phyloP scores from a whole-genome alignment of 2,113 vertebrate species.

The Tricholaema leucomelas region DNA sequence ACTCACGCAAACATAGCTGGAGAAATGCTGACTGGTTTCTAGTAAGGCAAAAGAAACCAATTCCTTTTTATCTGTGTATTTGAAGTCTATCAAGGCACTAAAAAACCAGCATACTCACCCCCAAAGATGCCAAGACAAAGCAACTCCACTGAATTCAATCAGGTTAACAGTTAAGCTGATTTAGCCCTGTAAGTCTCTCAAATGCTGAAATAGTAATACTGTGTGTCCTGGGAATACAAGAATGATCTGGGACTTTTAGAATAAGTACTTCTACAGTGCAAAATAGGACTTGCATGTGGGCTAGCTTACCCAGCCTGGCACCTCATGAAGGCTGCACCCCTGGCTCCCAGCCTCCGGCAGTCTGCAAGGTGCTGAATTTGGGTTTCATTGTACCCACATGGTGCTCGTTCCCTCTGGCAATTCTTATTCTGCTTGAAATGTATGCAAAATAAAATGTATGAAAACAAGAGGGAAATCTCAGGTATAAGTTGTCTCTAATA shows the following conservation, averaged over 20 bases:
- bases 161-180: neutral
- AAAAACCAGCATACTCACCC: neutral
- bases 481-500: neutral
- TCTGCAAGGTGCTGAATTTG: neutral
- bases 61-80: neutral
- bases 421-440: neutral
- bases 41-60: neutral
- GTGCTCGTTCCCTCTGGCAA: neutral
- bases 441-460: neutral
- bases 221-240: neutral
- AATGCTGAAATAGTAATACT: neutral
- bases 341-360: neutral
- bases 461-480: constrained; percentile 24
- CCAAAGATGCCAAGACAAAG: neutral
- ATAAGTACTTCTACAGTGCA: neutral
- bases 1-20: neutral
- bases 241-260: neutral
- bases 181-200: neutral
- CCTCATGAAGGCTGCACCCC: neutral
- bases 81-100: neutral
- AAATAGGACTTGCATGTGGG: neutral
- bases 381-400: neutral
- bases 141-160: neutral
- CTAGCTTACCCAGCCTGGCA: neutral
- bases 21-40: neutral